Evolutionary conservation across 2,888 invertebrate species (phyloP), one percentile per base, ranked within the genome.

Genomic region (Euplagia quadripunctaria): DNA sequence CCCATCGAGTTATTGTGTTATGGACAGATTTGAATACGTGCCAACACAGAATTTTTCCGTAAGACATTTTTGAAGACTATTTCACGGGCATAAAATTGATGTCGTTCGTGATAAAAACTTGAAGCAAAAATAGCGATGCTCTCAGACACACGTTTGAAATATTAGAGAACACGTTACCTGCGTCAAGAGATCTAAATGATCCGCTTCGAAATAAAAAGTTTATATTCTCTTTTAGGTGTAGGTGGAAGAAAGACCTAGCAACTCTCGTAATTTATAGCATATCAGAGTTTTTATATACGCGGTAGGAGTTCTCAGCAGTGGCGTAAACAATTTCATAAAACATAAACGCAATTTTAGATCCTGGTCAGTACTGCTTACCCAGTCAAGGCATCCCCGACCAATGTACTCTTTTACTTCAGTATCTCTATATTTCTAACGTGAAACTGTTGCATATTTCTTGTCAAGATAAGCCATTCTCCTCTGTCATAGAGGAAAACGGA

Each of bases 21-120:
- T 88, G 85, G 89, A 89, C 88, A 88, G 79, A 82, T 89, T 94
- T 95, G 94, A 93, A 88, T 83, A 75, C 77, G 82, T 94, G 94
- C 95, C 95, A 94, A 88, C 86, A 70, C 71, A 75, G 72, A 87
- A 87, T 89, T 89, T 90, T 89, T 86, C 85, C 85, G 85, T 85
- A 86, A 85, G 83, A 88, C 83, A 89, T 91, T 92, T 93, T 92
- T 82, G 79, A 76, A 87, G 84, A 89, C 83, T 77, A 89, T 91
- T 92, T 92, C 90, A 90, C 88, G 89, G 89, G 84, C 86, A 90
- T 91, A 91, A 91, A 92, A 91, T 91, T 87, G 86, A 89, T 91
- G 88, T 90, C 86, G 79, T 84, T 71, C 82, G 84, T 85, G 86
- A 91, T 90, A 90, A 92, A 88, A 64, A 82, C 83, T 86, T 73